These are phyloP conservation scores for Poecilia gillii DNA, from an alignment of 2,797 vertebrate species.

Conservation along the genomic window DNA sequence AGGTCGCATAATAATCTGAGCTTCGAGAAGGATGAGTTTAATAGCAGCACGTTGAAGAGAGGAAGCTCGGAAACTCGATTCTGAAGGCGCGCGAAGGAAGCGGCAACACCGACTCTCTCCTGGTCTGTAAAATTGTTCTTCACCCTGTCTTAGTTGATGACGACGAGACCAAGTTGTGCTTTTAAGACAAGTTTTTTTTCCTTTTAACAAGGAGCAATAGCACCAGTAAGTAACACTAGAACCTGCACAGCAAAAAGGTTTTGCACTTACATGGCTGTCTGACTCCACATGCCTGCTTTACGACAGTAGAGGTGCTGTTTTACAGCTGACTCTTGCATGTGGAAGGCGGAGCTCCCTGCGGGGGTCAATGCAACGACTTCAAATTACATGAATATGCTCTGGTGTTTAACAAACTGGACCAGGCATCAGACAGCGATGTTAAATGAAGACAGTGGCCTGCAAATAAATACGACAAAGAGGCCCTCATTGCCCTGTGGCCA, in stretches of 20 bases:
- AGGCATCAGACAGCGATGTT: neutral
- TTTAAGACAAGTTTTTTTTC: conserved; percentile 14
- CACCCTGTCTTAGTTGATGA: conserved; percentile 1
- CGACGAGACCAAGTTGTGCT: conserved; percentile 3
- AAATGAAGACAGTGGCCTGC: conserved; percentile 6
- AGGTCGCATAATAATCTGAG: conserved; percentile 97
- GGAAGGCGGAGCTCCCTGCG: neutral
- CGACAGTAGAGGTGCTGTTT: conserved; percentile 34
- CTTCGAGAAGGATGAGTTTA: conserved; percentile 95
- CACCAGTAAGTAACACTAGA: conserved; percentile 9
- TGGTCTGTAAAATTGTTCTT: conserved; percentile 36
- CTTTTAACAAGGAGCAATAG: conserved; percentile 11
- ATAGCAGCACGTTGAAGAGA: conserved; percentile 91
- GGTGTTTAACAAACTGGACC: neutral
- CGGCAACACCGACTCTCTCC: neutral
- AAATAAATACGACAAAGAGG: conserved; percentile 26
- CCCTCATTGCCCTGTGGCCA: conserved; percentile 15
- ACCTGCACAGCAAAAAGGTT: conserved; percentile 6
- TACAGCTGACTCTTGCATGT: conserved; percentile 25
- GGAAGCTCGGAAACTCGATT: conserved; percentile 97
- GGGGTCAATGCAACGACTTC: conserved; percentile 13
- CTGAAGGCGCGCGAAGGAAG: conserved; percentile 67
- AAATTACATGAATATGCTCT: conserved; percentile 10
- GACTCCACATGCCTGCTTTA: conserved; percentile 8
- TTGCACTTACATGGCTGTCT: neutral